Percentiles rank a stretch among this genome's conserved stretches.
Conservation (phyloP, 2,888 invertebrate species). For the Aspidiotus destructor region DNA sequence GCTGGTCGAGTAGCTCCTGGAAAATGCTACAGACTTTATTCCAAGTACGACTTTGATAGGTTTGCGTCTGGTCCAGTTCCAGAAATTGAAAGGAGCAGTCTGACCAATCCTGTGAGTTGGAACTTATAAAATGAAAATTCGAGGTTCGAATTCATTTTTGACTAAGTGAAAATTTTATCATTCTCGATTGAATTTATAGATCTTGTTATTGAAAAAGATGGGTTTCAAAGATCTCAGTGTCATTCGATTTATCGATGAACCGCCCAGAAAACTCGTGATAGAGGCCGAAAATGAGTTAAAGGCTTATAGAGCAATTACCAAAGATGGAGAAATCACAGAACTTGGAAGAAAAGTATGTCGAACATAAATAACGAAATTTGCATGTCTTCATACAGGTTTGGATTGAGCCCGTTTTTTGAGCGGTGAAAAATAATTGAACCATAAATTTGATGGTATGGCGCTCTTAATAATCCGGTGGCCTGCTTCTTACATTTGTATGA, state of each 20-base stretch:
- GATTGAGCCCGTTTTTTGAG: too few relatives aligned
- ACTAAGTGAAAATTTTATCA: neutral
- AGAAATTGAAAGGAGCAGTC: conserved; percentile 14
- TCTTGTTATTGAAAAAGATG: conserved; percentile 24
- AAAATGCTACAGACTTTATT: conserved; percentile 19
- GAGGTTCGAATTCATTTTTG: neutral
- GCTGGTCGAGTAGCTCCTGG: conserved; percentile 27
- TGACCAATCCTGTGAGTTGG: conserved; percentile 19
- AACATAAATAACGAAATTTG: too few relatives aligned
- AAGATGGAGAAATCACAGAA: conserved; percentile 12
- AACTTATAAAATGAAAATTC: neutral
- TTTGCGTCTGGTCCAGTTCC: conserved; percentile 10
- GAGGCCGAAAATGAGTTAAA: conserved; percentile 12
- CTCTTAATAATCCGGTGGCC: too few relatives aligned
- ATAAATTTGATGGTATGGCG: too few relatives aligned
- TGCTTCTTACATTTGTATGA: too few relatives aligned
- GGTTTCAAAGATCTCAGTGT: conserved; percentile 13
- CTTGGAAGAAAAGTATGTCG: conserved; percentile 12
- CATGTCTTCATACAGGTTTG: too few relatives aligned
- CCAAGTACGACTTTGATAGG: neutral
- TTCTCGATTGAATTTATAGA: neutral
- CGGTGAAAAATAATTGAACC: too few relatives aligned
- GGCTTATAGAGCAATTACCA: conserved; percentile 5
- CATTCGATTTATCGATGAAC: conserved; percentile 22
- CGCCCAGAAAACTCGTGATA: conserved; percentile 6